These are phyloP conservation scores for Rissa tridactyla DNA, from an alignment of 2,113 vertebrate species.

Conservation along the genomic window DNA sequence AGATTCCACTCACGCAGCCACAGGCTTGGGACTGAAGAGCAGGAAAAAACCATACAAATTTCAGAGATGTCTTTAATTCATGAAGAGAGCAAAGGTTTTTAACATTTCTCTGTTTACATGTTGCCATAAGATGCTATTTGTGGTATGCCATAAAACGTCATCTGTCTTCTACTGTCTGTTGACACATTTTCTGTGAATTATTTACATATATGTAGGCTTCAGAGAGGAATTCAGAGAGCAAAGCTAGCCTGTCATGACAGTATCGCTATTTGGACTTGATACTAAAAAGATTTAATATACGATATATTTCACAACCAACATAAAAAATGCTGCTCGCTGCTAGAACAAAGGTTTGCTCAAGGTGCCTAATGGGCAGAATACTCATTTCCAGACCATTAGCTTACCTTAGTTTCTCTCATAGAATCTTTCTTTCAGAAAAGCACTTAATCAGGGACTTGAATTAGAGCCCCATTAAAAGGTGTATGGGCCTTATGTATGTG, in stretches of 20 bases:
- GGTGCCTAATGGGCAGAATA: background rate
- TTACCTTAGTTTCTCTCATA: background rate
- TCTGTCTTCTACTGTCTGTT: background rate
- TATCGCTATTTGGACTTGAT: background rate
- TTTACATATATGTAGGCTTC: background rate
- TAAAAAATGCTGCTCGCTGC: background rate
- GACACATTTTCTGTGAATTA: background rate
- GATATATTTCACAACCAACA: background rate
- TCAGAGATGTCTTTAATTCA: background rate
- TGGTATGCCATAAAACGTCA: background rate
- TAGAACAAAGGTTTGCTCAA: background rate
- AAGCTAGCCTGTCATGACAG: background rate
- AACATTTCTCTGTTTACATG: background rate
- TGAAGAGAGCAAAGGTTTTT: background rate
- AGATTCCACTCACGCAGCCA: background rate
- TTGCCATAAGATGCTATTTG: background rate
- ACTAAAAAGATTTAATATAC: background rate
- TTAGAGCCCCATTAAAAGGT: background rate
- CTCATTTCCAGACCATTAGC: background rate
- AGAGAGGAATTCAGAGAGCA: background rate
- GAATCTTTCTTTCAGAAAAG: background rate
- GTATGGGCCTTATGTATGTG: background rate
- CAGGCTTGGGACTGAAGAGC: background rate
- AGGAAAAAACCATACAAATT: background rate
- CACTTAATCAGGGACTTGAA: background rate